Evolutionary conservation across 2,797 vertebrate species (phyloP).

Genomic region (Spondyliosoma cantharus): DNA sequence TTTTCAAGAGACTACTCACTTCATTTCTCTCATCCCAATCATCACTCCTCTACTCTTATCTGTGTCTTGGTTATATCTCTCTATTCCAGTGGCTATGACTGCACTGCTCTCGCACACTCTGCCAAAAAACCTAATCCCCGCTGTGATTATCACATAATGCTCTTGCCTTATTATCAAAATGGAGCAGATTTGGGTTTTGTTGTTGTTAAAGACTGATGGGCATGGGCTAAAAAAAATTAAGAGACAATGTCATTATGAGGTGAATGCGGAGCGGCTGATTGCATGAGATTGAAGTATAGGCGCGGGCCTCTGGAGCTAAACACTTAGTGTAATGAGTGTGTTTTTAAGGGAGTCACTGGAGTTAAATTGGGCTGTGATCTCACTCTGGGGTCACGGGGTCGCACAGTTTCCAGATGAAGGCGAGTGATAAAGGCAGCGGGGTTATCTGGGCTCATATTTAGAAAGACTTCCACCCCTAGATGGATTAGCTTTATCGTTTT

Average conservation of each 20-base stretch:
- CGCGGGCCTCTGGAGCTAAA: conserved; percentile 50
- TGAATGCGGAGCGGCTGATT: conserved; percentile 64
- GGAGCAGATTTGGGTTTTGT: conserved; percentile 76
- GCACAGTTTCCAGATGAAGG: conserved; percentile 66
- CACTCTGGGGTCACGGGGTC: conserved; percentile 71
- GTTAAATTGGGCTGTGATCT: conserved; percentile 77
- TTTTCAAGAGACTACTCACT: conserved; percentile 78
- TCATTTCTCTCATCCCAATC: conserved; percentile 80
- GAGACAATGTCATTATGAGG: conserved; percentile 68
- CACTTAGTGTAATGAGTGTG: conserved; percentile 80
- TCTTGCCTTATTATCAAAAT: conserved; percentile 81
- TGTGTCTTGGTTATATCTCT: conserved; percentile 72
- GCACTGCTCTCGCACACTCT: conserved; percentile 65
- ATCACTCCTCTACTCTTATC: conserved; percentile 76
- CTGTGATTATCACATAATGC: conserved; percentile 81
- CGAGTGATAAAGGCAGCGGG: conserved; percentile 32
- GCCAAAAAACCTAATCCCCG: conserved; percentile 74
- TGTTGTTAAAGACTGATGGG: conserved; percentile 72
- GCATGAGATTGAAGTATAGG: conserved; percentile 60
- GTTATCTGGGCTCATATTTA: conserved; percentile 24
- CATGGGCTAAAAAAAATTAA: conserved; percentile 64
- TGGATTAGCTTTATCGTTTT: conserved; percentile 14
- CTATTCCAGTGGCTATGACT: conserved; percentile 73
- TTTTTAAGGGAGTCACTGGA: conserved; percentile 69
- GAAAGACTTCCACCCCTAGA: conserved; percentile 1